Evolutionary conservation across 2,888 invertebrate genomes (phyloP), one percentile per base, ranked within the genome.

Genomic region (Taenaris catops): DNA sequence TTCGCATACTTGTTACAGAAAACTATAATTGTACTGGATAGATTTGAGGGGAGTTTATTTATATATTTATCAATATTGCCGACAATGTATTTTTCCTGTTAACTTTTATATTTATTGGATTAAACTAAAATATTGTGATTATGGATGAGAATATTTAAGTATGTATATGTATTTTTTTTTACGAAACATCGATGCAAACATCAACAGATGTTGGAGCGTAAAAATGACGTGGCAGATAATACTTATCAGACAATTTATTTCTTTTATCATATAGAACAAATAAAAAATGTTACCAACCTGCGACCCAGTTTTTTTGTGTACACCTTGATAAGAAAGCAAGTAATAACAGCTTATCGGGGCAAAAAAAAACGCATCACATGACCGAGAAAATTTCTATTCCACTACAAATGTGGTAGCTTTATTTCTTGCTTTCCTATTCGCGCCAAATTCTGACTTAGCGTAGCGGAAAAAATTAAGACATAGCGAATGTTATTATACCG

Each of bases 361-460:
- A 49, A 51, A 59, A 61, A 56, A 66, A 64, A 76, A 72, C 63
- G 48, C 63, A 75, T 70, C 75, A 83, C 78, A 58, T 48, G 60
- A 50, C 56, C 67, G 83, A 81, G 84, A 87, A 86, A 87, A 87
- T 84, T 86, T 87, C 87, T 78, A 86, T 87, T 83, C 84, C 79
- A 76, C 76, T 44, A 14, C 39, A 52, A 48, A 46, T 31, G 40
- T 43, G 51, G 48, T 46, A 33, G 53, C 36, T 32, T 58, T 63
- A 75, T 74, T 72, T 49, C 80, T 83, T 84, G 86, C 86, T 86
- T 84, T 79, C 86, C 70, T 68, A 78, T 55, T 39, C 27, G 4
- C 1, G 12, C n/a, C n/a, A 38, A 34, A 41, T 41, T 49, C n/a
- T n/a, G n/a, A n/a, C n/a, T n/a, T n/a, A n/a, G n/a, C n/a, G n/a